phyloP scores from a whole-genome alignment of 2,797 vertebrate species.

The Myotis myotis region DNA sequence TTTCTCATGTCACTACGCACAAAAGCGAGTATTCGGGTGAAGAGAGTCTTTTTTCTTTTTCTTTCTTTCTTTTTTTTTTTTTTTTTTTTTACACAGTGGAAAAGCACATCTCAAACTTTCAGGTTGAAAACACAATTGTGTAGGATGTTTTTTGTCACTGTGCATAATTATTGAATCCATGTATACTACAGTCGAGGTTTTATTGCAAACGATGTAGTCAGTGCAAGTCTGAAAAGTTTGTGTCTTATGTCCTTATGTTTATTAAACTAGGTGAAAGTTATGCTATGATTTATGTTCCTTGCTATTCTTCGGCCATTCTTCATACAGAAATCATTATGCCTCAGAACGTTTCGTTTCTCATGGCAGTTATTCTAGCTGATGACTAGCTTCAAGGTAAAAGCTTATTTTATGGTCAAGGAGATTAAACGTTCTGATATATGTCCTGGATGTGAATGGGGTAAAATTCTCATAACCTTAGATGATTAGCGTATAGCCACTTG shows the following conservation, averaged over 20 bases:
- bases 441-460: neutral
- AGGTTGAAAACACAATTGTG: constrained; percentile 51
- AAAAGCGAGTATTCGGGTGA: constrained; percentile 62
- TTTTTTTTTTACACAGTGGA: constrained; percentile 35
- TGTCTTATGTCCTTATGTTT: neutral
- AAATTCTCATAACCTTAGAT: neutral
- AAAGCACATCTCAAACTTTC: constrained; percentile 58
- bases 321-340: neutral
- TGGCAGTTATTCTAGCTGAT: constrained; percentile 60
- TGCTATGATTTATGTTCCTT: neutral
- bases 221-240: neutral
- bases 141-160: constrained; percentile 33
- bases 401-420: constrained; percentile 46
- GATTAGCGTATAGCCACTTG: neutral
- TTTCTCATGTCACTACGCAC: constrained; percentile 73
- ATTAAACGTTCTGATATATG: constrained; percentile 45
- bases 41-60: neutral
- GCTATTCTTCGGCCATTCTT: constrained; percentile 15
- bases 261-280: neutral
- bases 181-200: neutral
- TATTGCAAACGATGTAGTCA: neutral
- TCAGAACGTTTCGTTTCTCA: constrained; percentile 47
- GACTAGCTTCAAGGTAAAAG: constrained; percentile 57
- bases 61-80: no score
- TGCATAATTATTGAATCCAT: constrained; percentile 8